Percentiles rank a stretch among this genome's conserved stretches.
phyloP scores from a whole-genome alignment of 1,140 invertebrate species.

The Temnothorax curvispinosus region DNA sequence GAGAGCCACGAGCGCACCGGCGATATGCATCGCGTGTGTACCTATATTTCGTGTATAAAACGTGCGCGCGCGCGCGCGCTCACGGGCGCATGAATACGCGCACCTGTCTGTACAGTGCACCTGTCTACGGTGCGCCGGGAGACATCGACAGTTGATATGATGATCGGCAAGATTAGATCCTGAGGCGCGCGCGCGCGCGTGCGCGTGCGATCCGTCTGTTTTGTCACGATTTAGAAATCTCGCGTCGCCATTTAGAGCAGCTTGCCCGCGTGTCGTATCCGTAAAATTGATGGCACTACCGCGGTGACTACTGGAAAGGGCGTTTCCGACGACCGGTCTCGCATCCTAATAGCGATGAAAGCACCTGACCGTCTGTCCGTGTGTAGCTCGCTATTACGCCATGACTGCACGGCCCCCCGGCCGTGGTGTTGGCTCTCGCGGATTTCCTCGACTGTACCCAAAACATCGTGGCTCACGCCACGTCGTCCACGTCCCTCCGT shows the following conservation, averaged over 20 bases:
- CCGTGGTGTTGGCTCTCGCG: background rate
- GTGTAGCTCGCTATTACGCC: background rate
- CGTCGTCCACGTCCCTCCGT: background rate
- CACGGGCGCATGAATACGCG: background rate
- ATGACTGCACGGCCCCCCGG: background rate
- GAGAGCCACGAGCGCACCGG: background rate
- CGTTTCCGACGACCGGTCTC: slow-evolving; percentile 61
- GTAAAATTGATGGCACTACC: slow-evolving; percentile 70
- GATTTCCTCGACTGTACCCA: slow-evolving; percentile 38
- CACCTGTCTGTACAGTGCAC: background rate
- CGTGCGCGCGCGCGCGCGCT: too few relatives aligned
- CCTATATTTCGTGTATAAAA: background rate
- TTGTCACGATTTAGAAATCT: slow-evolving; percentile 77
- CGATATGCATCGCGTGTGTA: background rate
- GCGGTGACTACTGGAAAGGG: slow-evolving; percentile 68
- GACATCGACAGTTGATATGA: slow-evolving; percentile 67
- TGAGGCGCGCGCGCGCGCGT: background rate
- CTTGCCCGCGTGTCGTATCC: slow-evolving; percentile 46
- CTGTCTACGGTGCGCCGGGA: background rate
- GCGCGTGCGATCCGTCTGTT: slow-evolving; percentile 60
- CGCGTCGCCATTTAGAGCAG: slow-evolving; percentile 75
- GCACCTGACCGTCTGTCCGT: background rate
- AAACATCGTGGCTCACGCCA: background rate
- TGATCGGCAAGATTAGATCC: slow-evolving; percentile 72
- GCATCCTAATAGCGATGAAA: slow-evolving; percentile 67